Evolutionary conservation across 2,888 invertebrate genomes (phyloP), one percentile per base, ranked within the genome.

Genomic region (Gortyna flavago): DNA sequence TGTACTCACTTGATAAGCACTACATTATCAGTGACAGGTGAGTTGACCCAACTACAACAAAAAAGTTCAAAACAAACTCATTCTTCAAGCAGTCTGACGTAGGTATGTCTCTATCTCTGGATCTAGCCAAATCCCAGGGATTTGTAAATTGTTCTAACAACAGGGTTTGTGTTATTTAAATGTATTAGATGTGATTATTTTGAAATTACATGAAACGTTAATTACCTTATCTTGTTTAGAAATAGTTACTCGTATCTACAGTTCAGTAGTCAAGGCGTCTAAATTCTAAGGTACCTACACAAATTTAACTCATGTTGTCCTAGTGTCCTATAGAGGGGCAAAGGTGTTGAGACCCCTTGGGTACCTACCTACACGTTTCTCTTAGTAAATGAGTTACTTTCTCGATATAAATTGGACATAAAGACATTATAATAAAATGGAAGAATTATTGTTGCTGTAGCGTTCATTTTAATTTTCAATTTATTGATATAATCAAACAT

Each of bases 21-120:
- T 90, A 67, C 16, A 89, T 95, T 54, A 70, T 96, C 3, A 93
- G 92, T 80, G 94, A 96, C 54, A 94, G 94, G 96, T 95, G 5
- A 77, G 81, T 78, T 16, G 21, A 13, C 32, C 18, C 11, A 25
- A 69, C n/a, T 57, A 35, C 1, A n/a, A 18, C 18, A 21, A 25
- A 44, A 25, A 57, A 16, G 9, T 51, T 51, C 7, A 51, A 51
- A 35, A 18, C 9, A 18, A 68, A 18, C 51, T 69, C 9, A 69
- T 51, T 51, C 18, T 35, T 69, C 11, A n/a, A 68, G 16, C 18
- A 25, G 48, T 65, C 16, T 38, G 18, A n/a, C 13, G 3, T 13
- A 44, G 35, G 35, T 35, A 35, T 13, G 44, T 44, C 44, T 41
- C 11, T 41, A 0, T 41, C 57, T 29, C 29, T 72, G 9, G 21